Conservation (phyloP, 2,113 vertebrate species). For the Platysternon megacephalum region DNA sequence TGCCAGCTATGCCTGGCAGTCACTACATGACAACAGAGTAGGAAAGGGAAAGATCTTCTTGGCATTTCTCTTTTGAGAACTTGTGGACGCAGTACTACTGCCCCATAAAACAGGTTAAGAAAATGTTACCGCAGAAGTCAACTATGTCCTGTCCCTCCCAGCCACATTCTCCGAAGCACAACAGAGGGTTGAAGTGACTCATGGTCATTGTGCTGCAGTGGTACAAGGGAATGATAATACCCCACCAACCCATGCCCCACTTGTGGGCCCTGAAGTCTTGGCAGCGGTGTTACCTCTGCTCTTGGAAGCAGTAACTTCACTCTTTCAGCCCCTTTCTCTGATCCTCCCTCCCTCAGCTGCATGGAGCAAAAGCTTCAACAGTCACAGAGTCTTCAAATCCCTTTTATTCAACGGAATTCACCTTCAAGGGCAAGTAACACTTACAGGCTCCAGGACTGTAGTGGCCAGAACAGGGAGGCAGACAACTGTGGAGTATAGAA, state of each 20-base stretch:
- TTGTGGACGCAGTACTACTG: fast-evolving
- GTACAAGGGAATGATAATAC: neutral
- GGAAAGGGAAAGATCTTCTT: neutral
- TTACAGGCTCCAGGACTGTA: neutral
- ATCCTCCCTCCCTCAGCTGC: neutral
- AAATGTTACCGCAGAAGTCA: neutral
- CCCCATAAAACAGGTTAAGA: neutral
- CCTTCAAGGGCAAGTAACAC: neutral
- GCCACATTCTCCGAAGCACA: neutral
- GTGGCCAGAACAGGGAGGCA: neutral
- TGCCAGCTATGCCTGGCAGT: neutral
- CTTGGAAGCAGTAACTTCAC: neutral
- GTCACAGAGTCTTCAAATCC: neutral
- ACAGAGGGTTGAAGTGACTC: neutral
- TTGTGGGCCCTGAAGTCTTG: neutral
- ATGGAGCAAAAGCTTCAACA: neutral
- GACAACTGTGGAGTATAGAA: neutral
- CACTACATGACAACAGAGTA: neutral
- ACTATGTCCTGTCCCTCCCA: neutral
- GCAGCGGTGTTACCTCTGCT: neutral
- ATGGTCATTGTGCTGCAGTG: neutral
- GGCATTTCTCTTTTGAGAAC: neutral
- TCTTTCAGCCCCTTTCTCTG: neutral
- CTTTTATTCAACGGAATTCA: neutral
- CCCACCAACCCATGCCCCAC: neutral